Evolutionary conservation across 2,888 invertebrate species (phyloP).

Genomic region (Andricus curvator): DNA sequence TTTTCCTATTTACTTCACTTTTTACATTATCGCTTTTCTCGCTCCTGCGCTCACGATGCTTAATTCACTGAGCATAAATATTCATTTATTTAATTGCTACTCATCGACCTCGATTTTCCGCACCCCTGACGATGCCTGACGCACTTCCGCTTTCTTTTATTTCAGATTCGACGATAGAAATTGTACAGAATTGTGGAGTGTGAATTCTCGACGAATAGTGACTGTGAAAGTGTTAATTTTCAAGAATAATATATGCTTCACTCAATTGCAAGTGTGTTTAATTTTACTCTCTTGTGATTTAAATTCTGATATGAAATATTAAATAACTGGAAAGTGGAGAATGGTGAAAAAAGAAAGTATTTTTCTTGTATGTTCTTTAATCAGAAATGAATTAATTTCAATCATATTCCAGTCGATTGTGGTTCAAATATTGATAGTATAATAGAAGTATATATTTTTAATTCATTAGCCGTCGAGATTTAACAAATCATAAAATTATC

Average conservation of each 20-base stretch:
- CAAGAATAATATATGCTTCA: neutral
- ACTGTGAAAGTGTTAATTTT: neutral
- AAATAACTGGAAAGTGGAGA: neutral
- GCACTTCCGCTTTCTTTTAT: conserved; percentile 7
- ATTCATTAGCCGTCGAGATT: too few relatives aligned
- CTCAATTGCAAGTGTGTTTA: neutral
- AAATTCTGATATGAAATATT: neutral
- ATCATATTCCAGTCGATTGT: too few relatives aligned
- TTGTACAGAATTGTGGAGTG: neutral
- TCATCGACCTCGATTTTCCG: conserved; percentile 37
- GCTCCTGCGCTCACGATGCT: conserved; percentile 26
- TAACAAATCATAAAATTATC: too few relatives aligned
- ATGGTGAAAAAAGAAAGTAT: neutral
- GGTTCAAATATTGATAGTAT: too few relatives aligned
- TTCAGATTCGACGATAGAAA: conserved; percentile 6
- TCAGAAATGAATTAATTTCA: too few relatives aligned
- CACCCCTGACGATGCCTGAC: conserved; percentile 12
- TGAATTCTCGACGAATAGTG: neutral
- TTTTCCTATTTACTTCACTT: conserved; percentile 46
- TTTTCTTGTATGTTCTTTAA: too few relatives aligned
- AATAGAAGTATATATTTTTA: too few relatives aligned
- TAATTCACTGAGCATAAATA: conserved; percentile 41
- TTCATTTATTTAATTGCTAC: conserved; percentile 47
- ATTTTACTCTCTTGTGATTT: neutral
- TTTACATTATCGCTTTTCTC: conserved; percentile 46